Percentiles rank a stretch among this genome's conserved stretches.
phyloP scores from a whole-genome alignment of 2,113 vertebrate genomes.

The Mustelus asterias region DNA sequence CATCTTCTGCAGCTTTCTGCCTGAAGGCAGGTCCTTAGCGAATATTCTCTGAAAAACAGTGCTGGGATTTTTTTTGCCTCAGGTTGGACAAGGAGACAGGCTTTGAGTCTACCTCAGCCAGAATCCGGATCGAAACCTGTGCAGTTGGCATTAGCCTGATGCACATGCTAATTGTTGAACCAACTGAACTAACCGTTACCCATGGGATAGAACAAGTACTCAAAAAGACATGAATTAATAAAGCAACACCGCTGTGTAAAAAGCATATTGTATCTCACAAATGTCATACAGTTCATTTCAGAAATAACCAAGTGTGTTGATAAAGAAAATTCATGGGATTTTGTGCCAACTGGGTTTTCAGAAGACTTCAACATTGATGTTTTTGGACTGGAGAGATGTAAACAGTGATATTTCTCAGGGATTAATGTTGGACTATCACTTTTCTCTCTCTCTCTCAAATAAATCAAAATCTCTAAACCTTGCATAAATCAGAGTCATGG shows the following conservation, averaged over 20 bases:
- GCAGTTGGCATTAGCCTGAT: too few relatives aligned
- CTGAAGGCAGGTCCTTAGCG: too few relatives aligned
- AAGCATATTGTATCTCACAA: not conserved
- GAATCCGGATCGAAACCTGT: too few relatives aligned
- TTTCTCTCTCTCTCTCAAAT: not conserved
- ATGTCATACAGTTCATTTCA: not conserved
- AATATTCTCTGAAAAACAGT: too few relatives aligned
- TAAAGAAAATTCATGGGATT: not conserved
- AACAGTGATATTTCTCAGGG: not conserved
- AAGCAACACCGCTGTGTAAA: not conserved
- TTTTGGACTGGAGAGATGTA: not conserved
- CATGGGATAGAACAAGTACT: not conserved
- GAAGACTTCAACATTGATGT: not conserved
- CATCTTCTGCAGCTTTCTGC: not conserved
- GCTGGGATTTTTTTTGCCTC: too few relatives aligned
- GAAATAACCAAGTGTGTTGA: not conserved
- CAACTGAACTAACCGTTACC: too few relatives aligned
- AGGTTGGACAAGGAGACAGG: too few relatives aligned
- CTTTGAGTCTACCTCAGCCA: too few relatives aligned
- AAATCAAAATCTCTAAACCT: not conserved
- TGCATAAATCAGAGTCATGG: not conserved
- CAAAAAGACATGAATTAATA: not conserved
- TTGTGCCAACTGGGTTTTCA: not conserved
- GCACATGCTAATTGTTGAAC: too few relatives aligned
- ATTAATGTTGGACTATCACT: not conserved